Percentiles rank a stretch among this genome's conserved stretches.
Evolutionary conservation across 2,113 vertebrate genomes (phyloP).

Genomic region (Cyrtonyx montezumae): DNA sequence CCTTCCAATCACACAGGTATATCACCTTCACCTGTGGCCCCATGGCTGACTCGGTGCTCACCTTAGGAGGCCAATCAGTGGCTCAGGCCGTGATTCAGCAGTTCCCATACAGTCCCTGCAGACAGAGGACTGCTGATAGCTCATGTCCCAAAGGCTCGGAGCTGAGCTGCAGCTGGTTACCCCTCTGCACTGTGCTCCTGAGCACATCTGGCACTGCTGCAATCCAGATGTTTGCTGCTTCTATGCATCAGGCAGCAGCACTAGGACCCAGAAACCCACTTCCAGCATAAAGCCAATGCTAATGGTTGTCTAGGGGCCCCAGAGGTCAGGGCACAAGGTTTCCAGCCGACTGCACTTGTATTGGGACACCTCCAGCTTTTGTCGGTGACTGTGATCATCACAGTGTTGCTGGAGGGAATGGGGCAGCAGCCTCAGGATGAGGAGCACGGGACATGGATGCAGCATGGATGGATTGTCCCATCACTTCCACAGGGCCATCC

Average conservation of each 20-base stretch:
- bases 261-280: slow-evolving; percentile 13
- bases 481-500: background rate
- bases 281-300: slow-evolving; percentile 1
- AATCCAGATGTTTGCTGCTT: background rate
- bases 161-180: background rate
- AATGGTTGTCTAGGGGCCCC: background rate
- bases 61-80: too few species aligned
- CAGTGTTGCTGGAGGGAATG: background rate
- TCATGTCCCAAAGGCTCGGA: too few species aligned
- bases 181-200: background rate
- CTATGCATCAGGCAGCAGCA: background rate
- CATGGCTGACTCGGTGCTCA: too few species aligned
- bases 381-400: background rate
- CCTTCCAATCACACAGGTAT: too few species aligned
- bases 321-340: background rate
- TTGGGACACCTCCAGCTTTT: background rate
- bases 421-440: background rate
- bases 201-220: background rate
- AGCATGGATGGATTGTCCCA: background rate
- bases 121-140: background rate
- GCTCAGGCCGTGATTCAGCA: too few species aligned
- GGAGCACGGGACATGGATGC: background rate
- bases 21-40: too few species aligned
- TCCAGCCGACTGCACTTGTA: background rate
- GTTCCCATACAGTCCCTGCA: too few species aligned